Evolutionary conservation across 2,113 vertebrate species (phyloP), one percentile per base, ranked within the genome.

Genomic region (zebrafish (Danio rerio)): DNA sequence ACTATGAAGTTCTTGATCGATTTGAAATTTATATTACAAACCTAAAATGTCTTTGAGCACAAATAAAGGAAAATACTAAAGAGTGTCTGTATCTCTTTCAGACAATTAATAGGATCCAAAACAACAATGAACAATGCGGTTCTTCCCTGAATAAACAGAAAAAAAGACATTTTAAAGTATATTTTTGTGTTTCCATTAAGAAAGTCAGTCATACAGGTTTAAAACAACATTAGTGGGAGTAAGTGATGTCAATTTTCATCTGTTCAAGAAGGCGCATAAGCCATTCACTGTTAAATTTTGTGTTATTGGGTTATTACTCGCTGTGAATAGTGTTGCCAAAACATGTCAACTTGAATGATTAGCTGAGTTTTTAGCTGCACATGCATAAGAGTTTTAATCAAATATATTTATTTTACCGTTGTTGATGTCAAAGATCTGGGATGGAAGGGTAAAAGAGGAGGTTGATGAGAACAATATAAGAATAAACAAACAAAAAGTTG

Each of bases 371-470:
- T 31, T 77, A 71, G 40, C 12, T 8, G 31, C 49, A 68, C 84
- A 86, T 83, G 75, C 70, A 74, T 31, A 80, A 63, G 66, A 52
- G 47, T 49, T 50, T 81, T 84, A 58, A 82, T 69, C 15, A 76
- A 86, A 63, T 77, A 63, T 74, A 63, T 31, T 66, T 5, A 12
- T 70, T 80, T 86, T 86, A 83, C 77, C 81, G 16, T 83, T 62
- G 10, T 56, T 52, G 77, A 77, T 77, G 78, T 90, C 76, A 82
- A 45, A 82, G 72, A 65, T 87, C 83, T 87, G 82, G 77, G 72
- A 75, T 8, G 78, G 71, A 83, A 56, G 82, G 70, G 43, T 52
- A 52, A 79, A 80, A 10, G 42, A 81, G 53, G 52, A 71, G 47
- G 75, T 11, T 74, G 16, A 59, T 43, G 62, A 43, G 66, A 42